phyloP scores from a whole-genome alignment of 2,797 vertebrate species.

The Gobionotothen gibberifrons region DNA sequence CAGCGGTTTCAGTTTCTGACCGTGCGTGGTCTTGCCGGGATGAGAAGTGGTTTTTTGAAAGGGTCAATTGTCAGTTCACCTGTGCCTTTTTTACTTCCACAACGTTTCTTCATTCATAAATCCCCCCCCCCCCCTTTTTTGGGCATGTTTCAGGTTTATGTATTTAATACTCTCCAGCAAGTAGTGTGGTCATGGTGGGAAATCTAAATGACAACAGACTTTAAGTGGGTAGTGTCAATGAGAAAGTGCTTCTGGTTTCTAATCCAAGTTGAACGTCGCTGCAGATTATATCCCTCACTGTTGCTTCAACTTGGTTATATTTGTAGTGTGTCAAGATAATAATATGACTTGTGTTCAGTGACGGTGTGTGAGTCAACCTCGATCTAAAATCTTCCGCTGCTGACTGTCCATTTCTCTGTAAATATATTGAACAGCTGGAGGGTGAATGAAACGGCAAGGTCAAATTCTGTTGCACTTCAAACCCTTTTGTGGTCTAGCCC shows the following conservation, averaged over 20 bases:
- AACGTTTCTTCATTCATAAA: background rate
- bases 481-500: background rate
- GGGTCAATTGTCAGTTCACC: background rate
- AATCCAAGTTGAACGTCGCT: background rate
- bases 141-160: background rate
- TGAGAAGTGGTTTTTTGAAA: background rate
- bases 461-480: background rate
- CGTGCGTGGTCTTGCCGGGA: background rate
- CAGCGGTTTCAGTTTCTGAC: constrained; percentile 34
- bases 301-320: background rate
- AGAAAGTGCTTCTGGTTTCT: background rate
- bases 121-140: background rate
- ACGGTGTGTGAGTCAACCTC: background rate
- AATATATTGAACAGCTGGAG: background rate
- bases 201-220: background rate
- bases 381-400: background rate
- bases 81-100: background rate
- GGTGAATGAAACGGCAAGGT: background rate
- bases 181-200: background rate
- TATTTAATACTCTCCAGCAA: no score
- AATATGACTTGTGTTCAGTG: no score
- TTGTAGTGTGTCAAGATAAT: background rate
- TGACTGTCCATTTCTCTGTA: background rate
- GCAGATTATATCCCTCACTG: background rate
- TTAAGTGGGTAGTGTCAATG: background rate